Base-by-base conservation (phyloP, 1,140 invertebrate genomes). In the Bombus breviceps region DNA sequence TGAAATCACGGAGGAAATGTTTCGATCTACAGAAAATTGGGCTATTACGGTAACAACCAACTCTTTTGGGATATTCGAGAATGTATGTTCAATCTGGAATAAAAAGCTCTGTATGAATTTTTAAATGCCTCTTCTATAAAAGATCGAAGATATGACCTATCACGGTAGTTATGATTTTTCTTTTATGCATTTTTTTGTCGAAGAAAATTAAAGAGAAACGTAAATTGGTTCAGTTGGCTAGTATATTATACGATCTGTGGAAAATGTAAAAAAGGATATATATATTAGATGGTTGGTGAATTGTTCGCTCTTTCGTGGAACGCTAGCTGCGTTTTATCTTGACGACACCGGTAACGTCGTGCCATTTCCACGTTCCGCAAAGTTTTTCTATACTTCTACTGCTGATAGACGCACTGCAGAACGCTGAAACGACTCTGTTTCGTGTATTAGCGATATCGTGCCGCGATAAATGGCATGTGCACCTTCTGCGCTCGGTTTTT, bases 311-410 rank as follows among this genome's bases (percentile, higher is more conserved):
- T 85, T 83, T 81, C 74, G 74, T 47, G 81, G 77, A 86, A 86
- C 85, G 53, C 86, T 90, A 77, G 90, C 80, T 90, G 89, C 76
- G 86, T 88, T 90, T 92, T 91, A 90, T 91, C 89, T 91, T 89
- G 86, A 87, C 80, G 81, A 85, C 79, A 78, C 75, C 57, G 72
- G 68, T 79, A 88, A 89, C 77, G 83, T 5, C 75, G 83, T 81
- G 83, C 73, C 85, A 69, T 89, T 89, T 85, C 73, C 84, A 82
- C 86, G 43, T 81, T 73, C 73, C 37, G 62, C 74, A 57, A 77
- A 57, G 74, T 78, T 83, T 81, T 87, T 69, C 39, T 62, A 43
- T 32, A n/a, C 18, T 64, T 15, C 37, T 3, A 6, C 13, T 9
- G 18, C 66, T 34, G 34, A 74, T 85, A 69, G 78, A 86, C 78